Evolutionary conservation across 1,140 invertebrate species (phyloP).

Genomic region (Lepidurus packardi): DNA sequence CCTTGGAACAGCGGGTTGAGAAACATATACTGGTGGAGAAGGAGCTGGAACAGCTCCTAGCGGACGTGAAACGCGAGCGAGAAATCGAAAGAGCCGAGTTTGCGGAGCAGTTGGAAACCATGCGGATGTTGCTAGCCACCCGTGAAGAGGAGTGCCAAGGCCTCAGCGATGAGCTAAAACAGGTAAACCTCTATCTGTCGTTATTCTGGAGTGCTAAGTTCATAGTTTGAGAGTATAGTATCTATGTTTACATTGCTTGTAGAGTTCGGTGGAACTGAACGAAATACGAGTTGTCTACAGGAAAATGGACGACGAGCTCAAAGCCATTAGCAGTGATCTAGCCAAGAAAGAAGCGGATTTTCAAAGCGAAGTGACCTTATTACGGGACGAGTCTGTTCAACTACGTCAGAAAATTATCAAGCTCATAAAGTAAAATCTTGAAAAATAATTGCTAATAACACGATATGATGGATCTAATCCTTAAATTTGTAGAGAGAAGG

Average conservation of each 20-base stretch:
- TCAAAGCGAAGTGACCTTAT: constrained; percentile 23
- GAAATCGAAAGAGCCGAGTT: constrained; percentile 10
- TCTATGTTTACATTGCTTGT: background rate
- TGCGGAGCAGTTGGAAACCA: constrained; percentile 1
- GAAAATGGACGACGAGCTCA: background rate
- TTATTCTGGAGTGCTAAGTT: background rate
- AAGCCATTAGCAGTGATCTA: background rate
- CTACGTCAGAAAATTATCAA: constrained; percentile 29
- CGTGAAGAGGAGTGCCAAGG: constrained; percentile 33
- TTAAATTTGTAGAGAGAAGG: constrained; percentile 30
- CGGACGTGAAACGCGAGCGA: background rate
- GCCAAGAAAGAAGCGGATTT: constrained; percentile 22
- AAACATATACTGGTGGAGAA: constrained; percentile 19
- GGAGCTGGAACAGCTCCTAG: constrained; percentile 6
- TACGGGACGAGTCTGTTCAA: constrained; percentile 30
- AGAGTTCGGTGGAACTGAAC: constrained; percentile 27
- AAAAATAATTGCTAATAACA: background rate
- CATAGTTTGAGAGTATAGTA: background rate
- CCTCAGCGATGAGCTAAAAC: constrained; percentile 27
- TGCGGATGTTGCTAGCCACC: constrained; percentile 26
- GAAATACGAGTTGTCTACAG: background rate
- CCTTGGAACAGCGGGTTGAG: background rate
- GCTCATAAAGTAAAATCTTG: constrained; percentile 31
- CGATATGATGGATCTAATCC: background rate
- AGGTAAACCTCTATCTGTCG: constrained; percentile 7